A percentile compares a stretch with the other conserved stretches of the same genome.
phyloP scores from a whole-genome alignment of 53 echinoderm and acorn worm genomes.

The Zoroaster sp. region DNA sequence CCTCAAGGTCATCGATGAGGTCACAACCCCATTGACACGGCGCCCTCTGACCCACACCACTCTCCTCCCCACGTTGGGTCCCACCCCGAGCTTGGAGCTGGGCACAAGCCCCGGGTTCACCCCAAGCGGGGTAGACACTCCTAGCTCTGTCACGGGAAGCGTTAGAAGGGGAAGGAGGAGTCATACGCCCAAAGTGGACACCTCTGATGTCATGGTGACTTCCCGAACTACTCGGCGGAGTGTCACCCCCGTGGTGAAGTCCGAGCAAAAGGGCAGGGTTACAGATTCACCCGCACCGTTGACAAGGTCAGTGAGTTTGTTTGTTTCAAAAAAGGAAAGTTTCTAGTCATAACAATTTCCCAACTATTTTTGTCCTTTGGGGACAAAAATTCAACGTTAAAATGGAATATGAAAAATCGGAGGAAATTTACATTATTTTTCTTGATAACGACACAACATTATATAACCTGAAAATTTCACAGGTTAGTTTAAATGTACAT shows the following conservation, averaged over 20 bases:
- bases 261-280: neutral
- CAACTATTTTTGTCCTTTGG: too few relatives aligned
- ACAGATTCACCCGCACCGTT: neutral
- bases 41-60: constrained; percentile 3
- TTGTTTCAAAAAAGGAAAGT: too few relatives aligned
- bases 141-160: constrained; percentile 22
- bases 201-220: neutral
- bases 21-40: constrained; percentile 43
- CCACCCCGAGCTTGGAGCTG: constrained; percentile 38
- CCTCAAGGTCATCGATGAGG: constrained; percentile 52
- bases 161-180: constrained; percentile 50
- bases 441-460: too few relatives aligned
- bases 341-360: too few relatives aligned
- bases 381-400: too few relatives aligned
- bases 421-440: too few relatives aligned
- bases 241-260: constrained; percentile 36
- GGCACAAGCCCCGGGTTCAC: neutral
- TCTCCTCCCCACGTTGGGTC: constrained; percentile 53
- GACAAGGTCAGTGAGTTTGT: constrained; percentile 34
- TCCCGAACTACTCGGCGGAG: constrained; percentile 25
- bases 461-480: too few relatives aligned
- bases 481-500: too few relatives aligned
- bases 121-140: constrained; percentile 12
- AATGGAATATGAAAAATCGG: too few relatives aligned
- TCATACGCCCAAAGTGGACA: constrained; percentile 10